These are phyloP conservation scores for Aethes cnicana DNA, from an alignment of 2,888 invertebrate genomes.

Conservation along the genomic window DNA sequence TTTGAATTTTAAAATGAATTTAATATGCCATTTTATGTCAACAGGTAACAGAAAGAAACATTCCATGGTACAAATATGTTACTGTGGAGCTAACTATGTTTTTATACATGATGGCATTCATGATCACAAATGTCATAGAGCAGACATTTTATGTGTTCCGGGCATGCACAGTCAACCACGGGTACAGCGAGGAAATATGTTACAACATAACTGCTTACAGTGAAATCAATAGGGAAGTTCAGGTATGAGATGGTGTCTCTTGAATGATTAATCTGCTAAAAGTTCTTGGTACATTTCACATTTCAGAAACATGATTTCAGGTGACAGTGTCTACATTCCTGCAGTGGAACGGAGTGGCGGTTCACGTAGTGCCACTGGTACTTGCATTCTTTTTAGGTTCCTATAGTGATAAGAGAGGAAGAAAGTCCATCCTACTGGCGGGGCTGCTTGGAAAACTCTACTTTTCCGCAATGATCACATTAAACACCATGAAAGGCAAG, in stretches of 20 bases:
- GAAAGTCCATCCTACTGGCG: slow-evolving; percentile 87
- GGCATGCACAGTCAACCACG: slow-evolving; percentile 89
- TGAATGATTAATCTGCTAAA: background rate
- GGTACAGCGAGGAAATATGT: slow-evolving; percentile 86
- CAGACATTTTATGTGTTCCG: slow-evolving; percentile 90
- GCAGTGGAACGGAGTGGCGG: slow-evolving; percentile 89
- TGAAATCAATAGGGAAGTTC: slow-evolving; percentile 85
- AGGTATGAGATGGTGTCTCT: slow-evolving; percentile 71
- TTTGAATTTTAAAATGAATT: no score
- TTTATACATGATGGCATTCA: slow-evolving; percentile 93
- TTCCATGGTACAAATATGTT: slow-evolving; percentile 77
- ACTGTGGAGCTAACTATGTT: slow-evolving; percentile 94
- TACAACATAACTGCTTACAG: slow-evolving; percentile 77
- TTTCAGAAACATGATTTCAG: slow-evolving; percentile 59
- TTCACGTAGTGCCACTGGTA: slow-evolving; percentile 88
- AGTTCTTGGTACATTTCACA: background rate
- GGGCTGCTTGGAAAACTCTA: slow-evolving; percentile 88
- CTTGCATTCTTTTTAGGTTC: slow-evolving; percentile 91
- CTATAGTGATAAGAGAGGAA: slow-evolving; percentile 90
- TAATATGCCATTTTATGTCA: slow-evolving; percentile 2
- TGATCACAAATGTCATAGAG: slow-evolving; percentile 90
- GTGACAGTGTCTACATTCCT: slow-evolving; percentile 88
- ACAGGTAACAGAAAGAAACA: no score
- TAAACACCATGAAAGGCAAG: slow-evolving; percentile 84
- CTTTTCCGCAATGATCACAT: slow-evolving; percentile 88